These are phyloP conservation scores for Chitala chitala DNA, from an alignment of 2,113 vertebrate genomes.

Conservation along the genomic window DNA sequence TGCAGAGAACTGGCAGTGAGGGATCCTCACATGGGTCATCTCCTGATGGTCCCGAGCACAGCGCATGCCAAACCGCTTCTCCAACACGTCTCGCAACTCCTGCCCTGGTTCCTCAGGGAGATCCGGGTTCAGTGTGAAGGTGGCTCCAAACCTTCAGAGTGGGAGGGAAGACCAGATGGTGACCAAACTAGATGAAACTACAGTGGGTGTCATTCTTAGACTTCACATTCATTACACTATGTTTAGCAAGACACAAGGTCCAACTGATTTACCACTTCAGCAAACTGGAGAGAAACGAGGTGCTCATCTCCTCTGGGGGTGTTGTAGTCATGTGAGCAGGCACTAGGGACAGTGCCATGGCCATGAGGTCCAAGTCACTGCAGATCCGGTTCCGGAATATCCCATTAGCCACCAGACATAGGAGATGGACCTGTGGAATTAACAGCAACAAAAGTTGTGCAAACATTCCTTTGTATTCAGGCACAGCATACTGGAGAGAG, in stretches of 20 bases:
- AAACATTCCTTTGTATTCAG: too few relatives aligned
- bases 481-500: not conserved
- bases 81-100: slow-evolving; percentile 61
- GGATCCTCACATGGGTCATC: slow-evolving; percentile 85
- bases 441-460: not conserved
- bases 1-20: too few relatives aligned
- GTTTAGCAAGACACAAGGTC: not conserved
- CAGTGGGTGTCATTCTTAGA: not conserved
- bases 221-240: not conserved
- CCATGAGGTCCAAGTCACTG: slow-evolving; percentile 74
- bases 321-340: slow-evolving; percentile 66
- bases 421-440: slow-evolving; percentile 77
- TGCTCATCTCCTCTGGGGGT: slow-evolving; percentile 55
- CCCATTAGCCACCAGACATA: slow-evolving; percentile 85
- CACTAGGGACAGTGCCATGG: slow-evolving; percentile 79
- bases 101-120: slow-evolving; percentile 62
- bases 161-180: slow-evolving; percentile 31
- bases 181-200: not conserved
- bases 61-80: slow-evolving; percentile 72
- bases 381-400: slow-evolving; percentile 76
- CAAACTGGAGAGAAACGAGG: slow-evolving; percentile 68
- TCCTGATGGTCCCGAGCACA: slow-evolving; percentile 74
- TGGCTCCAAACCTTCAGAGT: slow-evolving; percentile 85
- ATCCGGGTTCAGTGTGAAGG: slow-evolving; percentile 75
- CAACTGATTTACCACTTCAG: slow-evolving; percentile 73